Evolutionary conservation across 2,797 vertebrate species (phyloP).

Genomic region (Percopsis omiscomaycus): DNA sequence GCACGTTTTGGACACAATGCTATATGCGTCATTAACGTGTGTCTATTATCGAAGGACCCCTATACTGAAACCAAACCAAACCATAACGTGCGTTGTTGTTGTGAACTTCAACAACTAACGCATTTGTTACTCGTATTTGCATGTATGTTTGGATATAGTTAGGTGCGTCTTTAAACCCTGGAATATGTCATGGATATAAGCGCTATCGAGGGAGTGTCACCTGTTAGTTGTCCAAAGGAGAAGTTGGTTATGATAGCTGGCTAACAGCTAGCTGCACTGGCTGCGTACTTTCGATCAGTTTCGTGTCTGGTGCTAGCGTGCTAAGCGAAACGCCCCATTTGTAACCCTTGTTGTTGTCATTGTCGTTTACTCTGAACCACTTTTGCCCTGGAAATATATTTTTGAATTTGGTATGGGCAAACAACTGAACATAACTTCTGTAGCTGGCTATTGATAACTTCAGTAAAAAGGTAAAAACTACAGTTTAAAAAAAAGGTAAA

Average conservation of each 20-base stretch:
- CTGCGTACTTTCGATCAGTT: slow-evolving; percentile 55
- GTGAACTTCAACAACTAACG: slow-evolving; percentile 30
- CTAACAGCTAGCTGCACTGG: slow-evolving; percentile 50
- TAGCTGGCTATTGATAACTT: slow-evolving; percentile 28
- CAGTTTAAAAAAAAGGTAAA: neutral
- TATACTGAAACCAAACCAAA: slow-evolving; percentile 20
- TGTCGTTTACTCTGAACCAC: slow-evolving; percentile 1
- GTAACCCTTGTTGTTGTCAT: neutral
- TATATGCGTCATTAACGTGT: slow-evolving; percentile 22
- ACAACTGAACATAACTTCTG: slow-evolving; percentile 16
- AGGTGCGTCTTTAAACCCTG: slow-evolving; percentile 1
- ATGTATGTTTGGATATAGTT: too few species aligned
- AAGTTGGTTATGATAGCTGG: slow-evolving; percentile 61
- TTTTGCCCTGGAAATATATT: slow-evolving; percentile 1
- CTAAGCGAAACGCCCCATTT: slow-evolving; percentile 24
- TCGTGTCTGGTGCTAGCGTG: slow-evolving; percentile 16
- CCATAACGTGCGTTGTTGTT: slow-evolving; percentile 62
- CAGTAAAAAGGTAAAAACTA: slow-evolving; percentile 49
- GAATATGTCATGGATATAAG: slow-evolving; percentile 21
- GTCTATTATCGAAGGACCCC: slow-evolving; percentile 54
- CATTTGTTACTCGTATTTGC: slow-evolving; percentile 7
- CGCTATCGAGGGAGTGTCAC: slow-evolving; percentile 22
- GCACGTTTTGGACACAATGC: slow-evolving; percentile 35
- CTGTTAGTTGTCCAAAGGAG: slow-evolving; percentile 37
- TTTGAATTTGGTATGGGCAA: slow-evolving; percentile 41